phyloP scores from a whole-genome alignment of 2,113 vertebrate species.

The Austrofundulus limnaeus region DNA sequence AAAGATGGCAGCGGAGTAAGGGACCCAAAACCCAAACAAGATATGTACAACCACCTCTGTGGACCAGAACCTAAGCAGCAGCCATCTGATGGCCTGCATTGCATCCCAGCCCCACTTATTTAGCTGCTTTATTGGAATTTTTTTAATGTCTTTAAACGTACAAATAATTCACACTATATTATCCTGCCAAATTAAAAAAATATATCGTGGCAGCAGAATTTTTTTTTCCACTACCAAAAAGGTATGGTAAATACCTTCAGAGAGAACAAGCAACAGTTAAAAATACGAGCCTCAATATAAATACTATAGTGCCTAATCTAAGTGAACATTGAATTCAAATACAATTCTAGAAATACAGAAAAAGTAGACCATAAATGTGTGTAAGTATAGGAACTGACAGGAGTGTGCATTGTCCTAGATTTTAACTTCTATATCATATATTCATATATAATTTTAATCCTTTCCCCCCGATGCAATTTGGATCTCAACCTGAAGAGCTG shows the following conservation, averaged over 20 bases:
- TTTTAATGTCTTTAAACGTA: slow-evolving; percentile 95
- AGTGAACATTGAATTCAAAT: slow-evolving; percentile 99
- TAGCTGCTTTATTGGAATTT: slow-evolving; percentile 74
- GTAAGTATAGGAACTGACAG: slow-evolving; percentile 99
- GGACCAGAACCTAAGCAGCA: slow-evolving; percentile 78
- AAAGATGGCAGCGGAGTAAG: slow-evolving; percentile 89
- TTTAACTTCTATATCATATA: slow-evolving; percentile 94
- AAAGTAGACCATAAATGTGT: slow-evolving; percentile 99
- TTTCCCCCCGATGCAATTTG: slow-evolving; percentile 95
- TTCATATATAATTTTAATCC: slow-evolving; percentile 98
- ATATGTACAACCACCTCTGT: slow-evolving; percentile 98
- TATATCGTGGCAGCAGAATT: slow-evolving; percentile 98
- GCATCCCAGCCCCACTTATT: slow-evolving; percentile 89
- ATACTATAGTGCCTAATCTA: slow-evolving; percentile 99
- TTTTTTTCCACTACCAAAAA: slow-evolving; percentile 97
- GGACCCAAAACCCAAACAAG: slow-evolving; percentile 77
- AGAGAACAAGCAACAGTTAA: slow-evolving; percentile 99
- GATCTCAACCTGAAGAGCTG: slow-evolving; percentile 99
- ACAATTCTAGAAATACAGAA: slow-evolving; percentile 99
- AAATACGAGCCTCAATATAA: slow-evolving; percentile 99
- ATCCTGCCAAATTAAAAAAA: slow-evolving; percentile 99
- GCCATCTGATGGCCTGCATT: slow-evolving; percentile 95
- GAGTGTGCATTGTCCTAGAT: slow-evolving; percentile 99
- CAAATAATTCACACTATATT: slow-evolving; percentile 99
- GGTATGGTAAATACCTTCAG: slow-evolving; percentile 96